phyloP scores from a whole-genome alignment of 1,140 invertebrate genomes.

The Sycophila sp. region DNA sequence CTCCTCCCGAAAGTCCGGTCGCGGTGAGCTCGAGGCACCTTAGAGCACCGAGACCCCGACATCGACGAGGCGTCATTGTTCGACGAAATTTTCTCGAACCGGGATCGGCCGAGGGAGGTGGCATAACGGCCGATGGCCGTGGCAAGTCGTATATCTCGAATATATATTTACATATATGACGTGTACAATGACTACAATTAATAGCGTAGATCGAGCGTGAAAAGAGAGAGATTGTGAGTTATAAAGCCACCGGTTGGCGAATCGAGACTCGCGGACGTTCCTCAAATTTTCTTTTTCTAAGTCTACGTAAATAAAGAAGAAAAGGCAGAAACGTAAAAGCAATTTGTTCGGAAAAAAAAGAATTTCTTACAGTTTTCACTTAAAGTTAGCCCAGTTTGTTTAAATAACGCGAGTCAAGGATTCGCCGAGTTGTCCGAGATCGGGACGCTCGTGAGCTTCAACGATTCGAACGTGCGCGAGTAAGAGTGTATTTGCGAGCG shows the following conservation, averaged over 20 bases:
- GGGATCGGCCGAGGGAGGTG: no score
- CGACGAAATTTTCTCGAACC: no score
- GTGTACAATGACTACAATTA: conserved; percentile 3
- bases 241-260: conserved; percentile 9
- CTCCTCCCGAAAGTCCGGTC: no score
- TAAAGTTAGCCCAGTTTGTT: no score
- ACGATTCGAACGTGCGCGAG: background rate
- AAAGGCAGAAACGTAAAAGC: background rate
- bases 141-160: no score
- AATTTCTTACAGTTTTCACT: conserved; percentile 15
- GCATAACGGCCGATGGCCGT: no score
- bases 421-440: background rate
- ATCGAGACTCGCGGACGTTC: background rate
- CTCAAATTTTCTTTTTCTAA: no score
- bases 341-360: background rate
- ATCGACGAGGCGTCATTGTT: no score
- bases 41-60: no score
- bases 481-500: background rate
- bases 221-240: background rate
- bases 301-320: no score
- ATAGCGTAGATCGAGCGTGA: background rate
- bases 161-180: conserved; percentile 19
- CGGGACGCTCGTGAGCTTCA: no score
- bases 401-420: no score
- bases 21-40: background rate